Evolutionary conservation across 2,113 vertebrate species (phyloP).

Genomic region (Dasyornis broadbenti): DNA sequence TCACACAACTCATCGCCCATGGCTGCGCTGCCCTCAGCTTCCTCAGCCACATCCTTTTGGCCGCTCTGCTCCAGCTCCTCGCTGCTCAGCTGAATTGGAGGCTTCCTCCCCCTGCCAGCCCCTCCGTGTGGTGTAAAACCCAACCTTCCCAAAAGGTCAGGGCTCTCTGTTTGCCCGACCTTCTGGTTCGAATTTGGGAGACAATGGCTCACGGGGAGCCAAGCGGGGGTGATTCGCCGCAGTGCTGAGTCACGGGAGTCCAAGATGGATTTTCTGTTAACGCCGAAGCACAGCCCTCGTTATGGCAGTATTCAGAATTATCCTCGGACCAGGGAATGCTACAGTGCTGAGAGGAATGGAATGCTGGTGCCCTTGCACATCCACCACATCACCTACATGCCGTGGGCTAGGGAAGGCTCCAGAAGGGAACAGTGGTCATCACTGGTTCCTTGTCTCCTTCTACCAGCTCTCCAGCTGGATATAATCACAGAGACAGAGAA

Average conservation of each 20-base stretch:
- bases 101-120: constrained; percentile 30
- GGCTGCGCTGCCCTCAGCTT: not conserved
- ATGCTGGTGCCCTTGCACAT: fast-evolving
- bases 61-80: constrained; percentile 1
- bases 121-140: constrained; percentile 1
- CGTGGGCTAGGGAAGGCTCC: fast-evolving
- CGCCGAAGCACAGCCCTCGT: not conserved
- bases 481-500: not conserved
- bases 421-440: not conserved
- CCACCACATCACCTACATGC: not conserved
- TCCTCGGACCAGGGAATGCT: not conserved
- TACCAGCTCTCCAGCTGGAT: not conserved
- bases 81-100: constrained; percentile 24
- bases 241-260: constrained; percentile 55
- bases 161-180: constrained; percentile 8
- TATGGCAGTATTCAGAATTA: not conserved
- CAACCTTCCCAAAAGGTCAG: constrained; percentile 58
- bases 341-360: not conserved
- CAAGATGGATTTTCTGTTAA: not conserved
- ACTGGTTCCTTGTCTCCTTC: not conserved
- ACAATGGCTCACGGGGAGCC: constrained; percentile 43
- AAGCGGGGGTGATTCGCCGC: not conserved
- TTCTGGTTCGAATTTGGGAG: constrained; percentile 55
- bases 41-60: constrained; percentile 53
- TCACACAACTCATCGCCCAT: not conserved